A percentile compares a stretch with the other conserved stretches of the same genome.
Conservation (phyloP, 2,888 invertebrate genomes). For the Sesia bembeciformis region DNA sequence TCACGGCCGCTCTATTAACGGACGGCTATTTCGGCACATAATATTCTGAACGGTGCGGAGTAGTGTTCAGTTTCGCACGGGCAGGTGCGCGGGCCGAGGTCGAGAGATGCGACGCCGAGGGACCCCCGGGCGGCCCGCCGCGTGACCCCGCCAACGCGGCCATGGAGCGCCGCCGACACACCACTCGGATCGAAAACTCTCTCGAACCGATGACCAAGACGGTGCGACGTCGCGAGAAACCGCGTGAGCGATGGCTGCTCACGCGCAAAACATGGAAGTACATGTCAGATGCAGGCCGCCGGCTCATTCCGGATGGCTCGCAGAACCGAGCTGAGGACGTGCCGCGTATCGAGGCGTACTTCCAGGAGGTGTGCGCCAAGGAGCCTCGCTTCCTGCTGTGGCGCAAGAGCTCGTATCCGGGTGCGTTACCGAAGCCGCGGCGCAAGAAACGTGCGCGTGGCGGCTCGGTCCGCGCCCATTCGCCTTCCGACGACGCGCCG, state of each 20-base stretch:
- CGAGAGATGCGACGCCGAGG: constrained; percentile 23
- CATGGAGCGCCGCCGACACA: constrained; percentile 53
- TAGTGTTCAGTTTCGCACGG: constrained; percentile 58
- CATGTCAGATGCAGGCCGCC: constrained; percentile 92
- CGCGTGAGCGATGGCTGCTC: constrained; percentile 88
- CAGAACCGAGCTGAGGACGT: constrained; percentile 84
- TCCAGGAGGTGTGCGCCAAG: constrained; percentile 85
- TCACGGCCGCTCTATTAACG: constrained; percentile 70
- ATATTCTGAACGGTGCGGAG: constrained; percentile 56
- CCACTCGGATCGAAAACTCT: constrained; percentile 58
- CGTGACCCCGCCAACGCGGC: constrained; percentile 25
- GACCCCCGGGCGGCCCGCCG: constrained; percentile 6
- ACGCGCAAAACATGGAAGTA: constrained; percentile 93
- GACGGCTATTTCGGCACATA: constrained; percentile 67
- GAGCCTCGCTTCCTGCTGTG: constrained; percentile 87
- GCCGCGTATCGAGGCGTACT: constrained; percentile 87
- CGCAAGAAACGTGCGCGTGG: constrained; percentile 75
- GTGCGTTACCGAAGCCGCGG: constrained; percentile 76
- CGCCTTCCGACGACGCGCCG: constrained; percentile 78
- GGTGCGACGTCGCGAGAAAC: constrained; percentile 72
- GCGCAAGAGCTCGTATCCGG: constrained; percentile 89
- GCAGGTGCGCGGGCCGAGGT: constrained; percentile 59
- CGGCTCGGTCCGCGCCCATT: constrained; percentile 79
- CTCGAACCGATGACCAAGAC: constrained; percentile 74
- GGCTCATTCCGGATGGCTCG: constrained; percentile 87